phyloP scores from a whole-genome alignment of 2,888 invertebrate genomes.

The Agonopterix alstromeriana region DNA sequence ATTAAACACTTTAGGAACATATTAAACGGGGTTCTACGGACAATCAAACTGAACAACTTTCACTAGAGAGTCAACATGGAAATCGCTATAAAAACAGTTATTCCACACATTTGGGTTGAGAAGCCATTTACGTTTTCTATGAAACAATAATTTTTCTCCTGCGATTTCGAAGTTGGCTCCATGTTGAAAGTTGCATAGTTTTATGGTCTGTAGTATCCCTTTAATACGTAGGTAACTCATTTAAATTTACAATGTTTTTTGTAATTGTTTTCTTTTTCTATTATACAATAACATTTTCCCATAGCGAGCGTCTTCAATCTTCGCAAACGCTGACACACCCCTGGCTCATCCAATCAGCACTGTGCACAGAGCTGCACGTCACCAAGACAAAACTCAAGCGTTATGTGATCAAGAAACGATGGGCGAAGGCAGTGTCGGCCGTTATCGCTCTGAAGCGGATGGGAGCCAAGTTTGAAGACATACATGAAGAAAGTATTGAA shows the following conservation, averaged over 20 bases:
- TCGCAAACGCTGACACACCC: conserved; percentile 84
- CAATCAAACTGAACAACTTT: too few species aligned
- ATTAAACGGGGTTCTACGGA: too few species aligned
- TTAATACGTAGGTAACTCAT: background rate
- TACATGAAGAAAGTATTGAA: conserved; percentile 23
- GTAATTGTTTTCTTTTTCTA: background rate
- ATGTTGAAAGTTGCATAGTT: too few species aligned
- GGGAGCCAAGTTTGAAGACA: conserved; percentile 85
- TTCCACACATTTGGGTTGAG: too few species aligned
- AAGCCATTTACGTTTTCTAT: too few species aligned
- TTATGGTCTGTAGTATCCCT: too few species aligned
- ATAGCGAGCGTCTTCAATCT: conserved; percentile 84
- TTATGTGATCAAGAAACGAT: conserved; percentile 92
- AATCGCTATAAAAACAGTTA: too few species aligned
- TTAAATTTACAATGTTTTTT: background rate
- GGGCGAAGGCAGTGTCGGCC: conserved; percentile 93
- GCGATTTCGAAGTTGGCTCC: too few species aligned
- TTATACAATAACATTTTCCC: conserved; percentile 23
- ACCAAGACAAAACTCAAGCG: conserved; percentile 89
- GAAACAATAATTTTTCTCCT: too few species aligned
- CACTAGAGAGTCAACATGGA: too few species aligned
- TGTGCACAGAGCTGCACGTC: conserved; percentile 82
- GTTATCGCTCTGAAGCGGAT: conserved; percentile 90
- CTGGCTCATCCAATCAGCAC: conserved; percentile 83
- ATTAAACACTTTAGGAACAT: too few species aligned